Conservation (phyloP, 1,140 invertebrate species). For the Musca domestica region DNA sequence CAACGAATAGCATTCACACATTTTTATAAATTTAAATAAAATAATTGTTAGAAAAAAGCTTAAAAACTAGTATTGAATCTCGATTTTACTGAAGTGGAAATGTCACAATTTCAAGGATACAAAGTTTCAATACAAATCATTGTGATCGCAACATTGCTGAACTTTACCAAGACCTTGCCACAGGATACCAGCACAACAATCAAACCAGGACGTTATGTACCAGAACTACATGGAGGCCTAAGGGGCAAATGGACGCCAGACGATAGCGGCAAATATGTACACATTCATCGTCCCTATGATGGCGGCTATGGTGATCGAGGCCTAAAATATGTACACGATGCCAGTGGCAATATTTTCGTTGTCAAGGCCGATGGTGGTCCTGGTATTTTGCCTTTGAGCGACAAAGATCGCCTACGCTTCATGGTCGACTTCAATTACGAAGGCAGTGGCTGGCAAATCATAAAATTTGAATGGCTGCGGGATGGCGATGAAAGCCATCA, state of each 20-base stretch:
- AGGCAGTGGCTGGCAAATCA: constrained; percentile 46
- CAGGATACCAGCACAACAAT: constrained; percentile 9
- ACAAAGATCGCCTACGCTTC: constrained; percentile 45
- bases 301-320: constrained; percentile 49
- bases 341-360: constrained; percentile 31
- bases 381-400: constrained; percentile 34
- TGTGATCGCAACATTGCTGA: neutral
- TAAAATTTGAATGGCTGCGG: constrained; percentile 45
- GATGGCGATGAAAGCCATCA: constrained; percentile 39
- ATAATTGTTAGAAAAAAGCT: neutral
- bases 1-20: no score
- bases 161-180: neutral
- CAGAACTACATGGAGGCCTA: constrained; percentile 34
- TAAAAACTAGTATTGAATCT: neutral
- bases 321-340: constrained; percentile 34
- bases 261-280: constrained; percentile 46
- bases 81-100: neutral
- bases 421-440: constrained; percentile 50
- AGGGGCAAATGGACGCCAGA: constrained; percentile 42
- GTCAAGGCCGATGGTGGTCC: constrained; percentile 25
- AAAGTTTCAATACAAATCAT: neutral
- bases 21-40: no score
- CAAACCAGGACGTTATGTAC: constrained; percentile 35
- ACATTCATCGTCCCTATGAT: constrained; percentile 45
- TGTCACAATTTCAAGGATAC: neutral